A percentile compares a stretch with the other conserved stretches of the same genome.
Conservation (phyloP, 2,888 invertebrate genomes). For the Uloborus plumipes region DNA sequence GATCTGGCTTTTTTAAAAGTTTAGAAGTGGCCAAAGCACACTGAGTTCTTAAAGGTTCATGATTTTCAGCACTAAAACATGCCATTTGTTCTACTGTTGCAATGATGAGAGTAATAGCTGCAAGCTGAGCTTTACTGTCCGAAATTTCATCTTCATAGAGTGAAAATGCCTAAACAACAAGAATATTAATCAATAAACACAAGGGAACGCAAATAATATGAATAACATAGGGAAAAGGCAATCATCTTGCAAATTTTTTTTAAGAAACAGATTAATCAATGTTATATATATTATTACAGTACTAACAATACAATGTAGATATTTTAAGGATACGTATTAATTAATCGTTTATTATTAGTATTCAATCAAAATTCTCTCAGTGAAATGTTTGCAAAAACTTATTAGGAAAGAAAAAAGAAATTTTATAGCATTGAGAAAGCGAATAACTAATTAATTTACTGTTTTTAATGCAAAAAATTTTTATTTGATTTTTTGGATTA, state of each 20-base stretch:
- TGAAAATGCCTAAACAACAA: constrained; percentile 83
- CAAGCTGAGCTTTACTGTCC: constrained; percentile 95
- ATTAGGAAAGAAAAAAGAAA: too few species aligned
- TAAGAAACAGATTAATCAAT: too few species aligned
- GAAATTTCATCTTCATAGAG: constrained; percentile 98
- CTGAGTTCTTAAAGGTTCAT: constrained; percentile 94
- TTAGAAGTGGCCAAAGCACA: constrained; percentile 96
- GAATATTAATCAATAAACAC: background rate
- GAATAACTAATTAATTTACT: too few species aligned
- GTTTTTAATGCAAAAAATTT: too few species aligned
- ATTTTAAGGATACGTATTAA: background rate
- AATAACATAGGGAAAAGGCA: too few species aligned
- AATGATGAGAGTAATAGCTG: constrained; percentile 94
- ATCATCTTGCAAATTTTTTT: too few species aligned
- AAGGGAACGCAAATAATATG: background rate
- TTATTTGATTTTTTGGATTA: too few species aligned
- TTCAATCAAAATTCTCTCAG: too few species aligned
- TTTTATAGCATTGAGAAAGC: too few species aligned
- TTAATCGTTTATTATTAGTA: too few species aligned
- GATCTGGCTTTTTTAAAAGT: constrained; percentile 97
- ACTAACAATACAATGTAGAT: background rate
- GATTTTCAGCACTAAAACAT: constrained; percentile 96
- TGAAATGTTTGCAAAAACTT: too few species aligned
- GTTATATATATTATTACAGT: too few species aligned
- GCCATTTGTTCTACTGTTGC: constrained; percentile 95